Base-by-base conservation (phyloP, 2,113 vertebrate species). In the Labrus mixtus region DNA sequence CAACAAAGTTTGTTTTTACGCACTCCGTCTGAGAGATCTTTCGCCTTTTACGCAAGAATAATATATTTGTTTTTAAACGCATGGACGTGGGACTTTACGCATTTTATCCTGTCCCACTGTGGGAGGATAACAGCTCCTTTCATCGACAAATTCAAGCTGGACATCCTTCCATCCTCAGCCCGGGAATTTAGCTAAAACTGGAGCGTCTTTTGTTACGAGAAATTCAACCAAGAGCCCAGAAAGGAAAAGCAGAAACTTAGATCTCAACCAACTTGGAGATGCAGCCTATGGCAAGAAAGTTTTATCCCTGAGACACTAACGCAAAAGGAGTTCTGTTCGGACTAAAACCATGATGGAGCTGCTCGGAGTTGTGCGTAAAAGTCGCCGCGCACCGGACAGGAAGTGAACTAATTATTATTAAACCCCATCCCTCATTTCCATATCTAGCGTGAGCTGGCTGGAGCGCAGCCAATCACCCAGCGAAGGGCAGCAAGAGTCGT, bases 341-440 rank as follows among this genome's bases (percentile, higher is more conserved):
- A 79, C 83, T 66, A 29, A 29, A 59, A 71, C 25, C 81, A 71
- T 69, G 82, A 45, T 10, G 79, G 61, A 69, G 45, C 22, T 8
- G 72, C 29, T 29, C 20, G 61, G 64, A 83, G 60, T 29, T 61
- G 79, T 79, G 89, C 91, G 91, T 89, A 90, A 85, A 89, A 92
- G 85, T 93, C 73, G 91, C 87, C 87, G 88, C 62, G 73, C 79
- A 67, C 88, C 77, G 94, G 94, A 94, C 92, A 87, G 93, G 94
- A 95, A 95, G 95, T 83, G 88, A 87, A 84, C 90, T 79, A 74
- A 95, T 96, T 95, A 96, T 96, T 96, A 95, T 95, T 77, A 90
- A 93, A 93, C 90, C 91, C 91, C 77, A 83, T 93, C 94, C 94
- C 93, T 97, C 95, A 96, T 97, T 96, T 96, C 93, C 96, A 96